A percentile compares a stretch with the other conserved stretches of the same genome.
These are phyloP conservation scores for Hemicentrotus pulcherrimus DNA, from an alignment of 35 echinoderm and acorn worm species.

Conservation along the genomic window DNA sequence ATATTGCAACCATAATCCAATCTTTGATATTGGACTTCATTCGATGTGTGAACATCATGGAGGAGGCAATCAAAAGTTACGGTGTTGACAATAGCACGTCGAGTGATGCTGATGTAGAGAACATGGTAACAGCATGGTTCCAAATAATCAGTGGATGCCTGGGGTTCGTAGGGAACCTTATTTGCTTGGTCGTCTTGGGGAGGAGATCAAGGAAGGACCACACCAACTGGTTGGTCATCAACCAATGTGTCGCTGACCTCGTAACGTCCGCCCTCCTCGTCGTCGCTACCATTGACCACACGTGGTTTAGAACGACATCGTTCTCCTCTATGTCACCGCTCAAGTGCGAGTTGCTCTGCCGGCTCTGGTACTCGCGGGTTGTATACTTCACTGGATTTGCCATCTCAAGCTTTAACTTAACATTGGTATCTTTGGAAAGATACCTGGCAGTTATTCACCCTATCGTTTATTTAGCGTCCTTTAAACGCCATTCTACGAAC, in stretches of 20 bases:
- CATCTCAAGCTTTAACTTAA: slow-evolving; percentile 53
- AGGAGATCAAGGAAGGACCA: slow-evolving; percentile 26
- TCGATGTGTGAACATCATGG: neutral
- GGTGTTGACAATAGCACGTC: neutral
- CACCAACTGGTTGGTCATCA: slow-evolving; percentile 61
- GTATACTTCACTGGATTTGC: slow-evolving; percentile 52
- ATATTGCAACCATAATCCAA: neutral
- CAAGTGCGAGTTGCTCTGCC: slow-evolving; percentile 15
- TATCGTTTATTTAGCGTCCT: neutral
- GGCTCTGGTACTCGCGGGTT: slow-evolving; percentile 49
- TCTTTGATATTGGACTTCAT: neutral
- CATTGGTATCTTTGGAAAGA: slow-evolving; percentile 56
- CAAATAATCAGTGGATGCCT: slow-evolving; percentile 16
- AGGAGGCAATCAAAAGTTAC: neutral
- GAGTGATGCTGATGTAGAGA: neutral
- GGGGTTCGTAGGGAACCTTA: neutral
- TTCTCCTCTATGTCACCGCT: neutral
- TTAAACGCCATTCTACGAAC: neutral
- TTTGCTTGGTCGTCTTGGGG: neutral
- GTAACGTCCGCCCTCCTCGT: slow-evolving; percentile 54
- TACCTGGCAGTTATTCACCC: slow-evolving; percentile 63
- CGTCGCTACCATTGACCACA: slow-evolving; percentile 26
- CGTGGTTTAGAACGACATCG: neutral
- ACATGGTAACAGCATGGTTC: neutral
- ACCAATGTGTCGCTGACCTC: slow-evolving; percentile 51